phyloP scores from a whole-genome alignment of 2,888 invertebrate species.

The Troilus luridus region DNA sequence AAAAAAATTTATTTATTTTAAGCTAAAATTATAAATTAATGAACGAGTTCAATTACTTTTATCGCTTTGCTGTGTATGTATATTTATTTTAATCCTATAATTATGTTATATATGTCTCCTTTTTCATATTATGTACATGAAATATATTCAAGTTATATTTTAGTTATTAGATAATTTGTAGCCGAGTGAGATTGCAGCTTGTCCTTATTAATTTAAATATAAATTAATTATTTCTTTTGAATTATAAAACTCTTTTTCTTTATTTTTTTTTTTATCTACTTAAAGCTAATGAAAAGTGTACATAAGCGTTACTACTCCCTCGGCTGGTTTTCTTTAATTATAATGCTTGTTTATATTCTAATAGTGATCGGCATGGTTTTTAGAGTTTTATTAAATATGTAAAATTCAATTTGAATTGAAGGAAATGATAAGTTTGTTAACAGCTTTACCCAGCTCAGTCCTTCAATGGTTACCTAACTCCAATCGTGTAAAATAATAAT shows the following conservation, averaged over 20 bases:
- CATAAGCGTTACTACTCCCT: slow-evolving; percentile 38
- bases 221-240: background rate
- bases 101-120: slow-evolving; percentile 50
- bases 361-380: slow-evolving; percentile 56
- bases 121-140: slow-evolving; percentile 13
- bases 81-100: slow-evolving; percentile 48
- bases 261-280: background rate
- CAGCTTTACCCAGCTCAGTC: slow-evolving; percentile 46
- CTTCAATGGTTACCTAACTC: slow-evolving; percentile 36
- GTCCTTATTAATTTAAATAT: slow-evolving; percentile 28
- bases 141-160: slow-evolving; percentile 46
- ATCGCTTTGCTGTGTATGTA: slow-evolving; percentile 59
- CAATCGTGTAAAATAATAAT: slow-evolving; percentile 49
- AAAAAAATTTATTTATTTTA: background rate
- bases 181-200: slow-evolving; percentile 52
- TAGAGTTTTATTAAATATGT: slow-evolving; percentile 27
- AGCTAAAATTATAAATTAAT: slow-evolving; percentile 9
- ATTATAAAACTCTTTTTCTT: background rate
- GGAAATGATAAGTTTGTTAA: background rate
- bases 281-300: slow-evolving; percentile 12
- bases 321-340: slow-evolving; percentile 47
- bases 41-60: slow-evolving; percentile 33
- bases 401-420: slow-evolving; percentile 38
- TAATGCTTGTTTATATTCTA: slow-evolving; percentile 56
- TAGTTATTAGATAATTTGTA: slow-evolving; percentile 41